Evolutionary conservation across 2,888 invertebrate species (phyloP).

Genomic region (Patella pellucida): DNA sequence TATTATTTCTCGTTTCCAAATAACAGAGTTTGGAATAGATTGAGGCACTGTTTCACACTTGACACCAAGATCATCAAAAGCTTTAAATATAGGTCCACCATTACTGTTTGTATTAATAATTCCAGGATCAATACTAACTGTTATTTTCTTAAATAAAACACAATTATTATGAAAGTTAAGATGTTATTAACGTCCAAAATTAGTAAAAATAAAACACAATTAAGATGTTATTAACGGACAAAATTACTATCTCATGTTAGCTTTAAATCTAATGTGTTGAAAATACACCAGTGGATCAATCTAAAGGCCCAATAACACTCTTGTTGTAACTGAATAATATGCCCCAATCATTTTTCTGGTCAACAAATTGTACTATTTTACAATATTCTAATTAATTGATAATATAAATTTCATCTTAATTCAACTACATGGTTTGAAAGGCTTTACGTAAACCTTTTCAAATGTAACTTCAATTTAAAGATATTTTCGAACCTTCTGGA

Average conservation of each 20-base stretch:
- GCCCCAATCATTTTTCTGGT: too few species aligned
- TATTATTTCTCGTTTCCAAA: constrained; percentile 46
- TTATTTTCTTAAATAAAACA: constrained; percentile 45
- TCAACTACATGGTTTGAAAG: too few species aligned
- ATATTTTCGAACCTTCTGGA: too few species aligned
- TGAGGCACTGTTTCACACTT: constrained; percentile 44
- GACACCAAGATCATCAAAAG: constrained; percentile 44
- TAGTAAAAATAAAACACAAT: constrained; percentile 24
- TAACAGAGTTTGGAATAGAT: constrained; percentile 45
- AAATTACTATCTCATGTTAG: neutral
- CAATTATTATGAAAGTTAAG: neutral
- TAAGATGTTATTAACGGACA: neutral
- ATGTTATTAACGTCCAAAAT: neutral
- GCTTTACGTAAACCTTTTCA: too few species aligned
- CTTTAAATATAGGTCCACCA: constrained; percentile 45
- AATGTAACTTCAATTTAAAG: too few species aligned
- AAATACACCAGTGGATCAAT: neutral
- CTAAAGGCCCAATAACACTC: too few species aligned
- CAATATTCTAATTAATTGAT: too few species aligned
- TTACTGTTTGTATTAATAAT: constrained; percentile 44
- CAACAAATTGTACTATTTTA: too few species aligned
- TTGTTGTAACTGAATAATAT: too few species aligned
- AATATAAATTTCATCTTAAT: too few species aligned
- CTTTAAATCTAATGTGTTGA: neutral
- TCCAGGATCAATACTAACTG: constrained; percentile 47